These are phyloP conservation scores for Zalophus californianus DNA, from an alignment of 2,797 vertebrate species.

Conservation along the genomic window DNA sequence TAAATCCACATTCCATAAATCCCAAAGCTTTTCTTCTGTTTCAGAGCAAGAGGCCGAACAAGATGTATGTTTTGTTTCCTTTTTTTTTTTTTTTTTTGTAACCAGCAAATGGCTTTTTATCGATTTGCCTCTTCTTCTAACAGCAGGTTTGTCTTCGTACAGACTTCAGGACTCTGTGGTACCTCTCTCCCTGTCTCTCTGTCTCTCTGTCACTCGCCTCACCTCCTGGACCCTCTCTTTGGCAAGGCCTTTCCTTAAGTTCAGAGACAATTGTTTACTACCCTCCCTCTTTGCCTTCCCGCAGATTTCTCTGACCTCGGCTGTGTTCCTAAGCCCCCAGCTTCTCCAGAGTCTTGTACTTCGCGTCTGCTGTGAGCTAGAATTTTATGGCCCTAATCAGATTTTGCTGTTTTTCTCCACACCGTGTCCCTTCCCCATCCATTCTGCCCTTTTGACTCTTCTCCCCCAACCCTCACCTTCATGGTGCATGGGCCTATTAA, in stretches of 20 bases:
- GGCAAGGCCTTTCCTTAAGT: neutral
- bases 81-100: neutral
- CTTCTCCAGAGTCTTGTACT: neutral
- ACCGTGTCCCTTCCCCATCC: neutral
- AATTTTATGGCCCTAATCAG: neutral
- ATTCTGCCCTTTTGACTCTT: constrained; percentile 61
- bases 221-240: neutral
- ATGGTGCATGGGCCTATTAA: constrained; percentile 81
- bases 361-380: neutral
- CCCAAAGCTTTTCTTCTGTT: constrained; percentile 67
- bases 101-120: constrained; percentile 70
- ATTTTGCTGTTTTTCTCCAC: constrained; percentile 27
- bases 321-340: neutral
- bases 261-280: neutral
- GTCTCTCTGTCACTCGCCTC: neutral
- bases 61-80: constrained; percentile 7
- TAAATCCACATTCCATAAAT: constrained; percentile 70
- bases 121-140: neutral
- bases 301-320: constrained; percentile 58
- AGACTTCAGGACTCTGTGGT: neutral
- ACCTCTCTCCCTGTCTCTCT: neutral
- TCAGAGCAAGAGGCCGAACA: constrained; percentile 47
- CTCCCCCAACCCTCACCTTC: constrained; percentile 75
- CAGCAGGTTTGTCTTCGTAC: constrained; percentile 22
- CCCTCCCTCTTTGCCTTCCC: neutral